These are phyloP conservation scores for Zoanthus sociatus DNA, from an alignment of 92 coral and sea anemone genomes.

Conservation along the genomic window DNA sequence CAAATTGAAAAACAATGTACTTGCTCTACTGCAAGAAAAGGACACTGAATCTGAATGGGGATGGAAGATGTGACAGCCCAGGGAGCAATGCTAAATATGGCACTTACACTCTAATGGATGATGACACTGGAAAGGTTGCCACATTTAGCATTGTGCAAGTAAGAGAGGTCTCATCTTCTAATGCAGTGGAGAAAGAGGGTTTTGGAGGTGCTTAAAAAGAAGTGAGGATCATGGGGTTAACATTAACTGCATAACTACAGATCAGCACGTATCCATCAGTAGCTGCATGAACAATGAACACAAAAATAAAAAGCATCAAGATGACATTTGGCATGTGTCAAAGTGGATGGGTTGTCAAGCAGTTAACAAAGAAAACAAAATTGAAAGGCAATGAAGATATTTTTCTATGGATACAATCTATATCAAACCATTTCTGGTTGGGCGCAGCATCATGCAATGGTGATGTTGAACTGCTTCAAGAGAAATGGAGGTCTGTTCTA, in stretches of 20 bases:
- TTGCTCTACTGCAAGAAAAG: conserved; percentile 40
- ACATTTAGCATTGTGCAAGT: neutral
- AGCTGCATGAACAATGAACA: conserved; percentile 43
- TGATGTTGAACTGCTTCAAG: conserved; percentile 53
- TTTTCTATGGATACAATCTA: conserved; percentile 61
- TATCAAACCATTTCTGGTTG: conserved; percentile 75
- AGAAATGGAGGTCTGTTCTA: conserved; percentile 66
- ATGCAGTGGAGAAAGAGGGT: neutral
- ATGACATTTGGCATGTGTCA: conserved; percentile 75
- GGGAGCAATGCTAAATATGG: conserved; percentile 1
- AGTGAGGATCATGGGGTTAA: neutral
- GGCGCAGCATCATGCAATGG: conserved; percentile 69
- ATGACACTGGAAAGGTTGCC: neutral
- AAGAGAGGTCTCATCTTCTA: neutral
- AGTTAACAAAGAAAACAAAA: conserved; percentile 64
- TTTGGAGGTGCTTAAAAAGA: neutral
- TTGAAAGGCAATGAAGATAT: conserved; percentile 49
- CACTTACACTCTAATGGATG: conserved; percentile 3
- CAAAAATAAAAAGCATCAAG: conserved; percentile 54
- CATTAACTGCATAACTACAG: neutral
- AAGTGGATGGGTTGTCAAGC: conserved; percentile 58
- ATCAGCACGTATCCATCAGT: neutral
- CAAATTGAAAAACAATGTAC: neutral
- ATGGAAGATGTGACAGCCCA: neutral
- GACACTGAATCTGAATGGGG: conserved; percentile 67